These are phyloP conservation scores for Pachydiplax longipennis DNA, from an alignment of 2,888 invertebrate genomes.

Conservation along the genomic window DNA sequence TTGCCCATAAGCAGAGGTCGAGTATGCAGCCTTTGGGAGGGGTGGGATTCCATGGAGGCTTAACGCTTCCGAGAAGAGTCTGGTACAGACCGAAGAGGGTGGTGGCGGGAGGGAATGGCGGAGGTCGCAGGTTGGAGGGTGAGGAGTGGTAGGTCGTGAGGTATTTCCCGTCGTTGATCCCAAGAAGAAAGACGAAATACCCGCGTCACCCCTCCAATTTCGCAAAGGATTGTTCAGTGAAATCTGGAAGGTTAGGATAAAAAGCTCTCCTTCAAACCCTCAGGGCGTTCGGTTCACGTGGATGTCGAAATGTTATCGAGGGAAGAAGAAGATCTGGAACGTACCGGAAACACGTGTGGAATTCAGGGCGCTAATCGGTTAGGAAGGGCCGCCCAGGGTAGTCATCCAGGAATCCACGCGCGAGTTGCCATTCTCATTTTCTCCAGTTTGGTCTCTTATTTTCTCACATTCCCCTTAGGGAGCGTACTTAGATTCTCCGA, in stretches of 20 bases:
- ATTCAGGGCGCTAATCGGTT: conserved; percentile 38
- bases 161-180: not conserved
- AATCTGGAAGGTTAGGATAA: no score
- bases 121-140: not conserved
- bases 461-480: no score
- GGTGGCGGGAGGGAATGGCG: not conserved
- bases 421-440: not conserved
- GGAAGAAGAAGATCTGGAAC: conserved; percentile 20
- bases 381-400: conserved; percentile 4
- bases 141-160: not conserved
- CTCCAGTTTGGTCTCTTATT: no score
- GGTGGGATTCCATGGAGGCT: conserved; percentile 26
- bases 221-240: no score
- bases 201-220: not conserved
- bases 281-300: not conserved
- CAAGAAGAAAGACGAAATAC: not conserved
- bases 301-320: not conserved
- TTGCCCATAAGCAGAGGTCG: not conserved
- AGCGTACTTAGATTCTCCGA: no score
- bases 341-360: conserved; percentile 21
- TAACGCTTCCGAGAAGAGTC: conserved; percentile 18
- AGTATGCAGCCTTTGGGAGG: not conserved
- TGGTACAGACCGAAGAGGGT: not conserved
- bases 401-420: not conserved
- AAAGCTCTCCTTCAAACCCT: not conserved